phyloP scores from a whole-genome alignment of 2,113 vertebrate genomes.

The Pelvicachromis taeniatus region DNA sequence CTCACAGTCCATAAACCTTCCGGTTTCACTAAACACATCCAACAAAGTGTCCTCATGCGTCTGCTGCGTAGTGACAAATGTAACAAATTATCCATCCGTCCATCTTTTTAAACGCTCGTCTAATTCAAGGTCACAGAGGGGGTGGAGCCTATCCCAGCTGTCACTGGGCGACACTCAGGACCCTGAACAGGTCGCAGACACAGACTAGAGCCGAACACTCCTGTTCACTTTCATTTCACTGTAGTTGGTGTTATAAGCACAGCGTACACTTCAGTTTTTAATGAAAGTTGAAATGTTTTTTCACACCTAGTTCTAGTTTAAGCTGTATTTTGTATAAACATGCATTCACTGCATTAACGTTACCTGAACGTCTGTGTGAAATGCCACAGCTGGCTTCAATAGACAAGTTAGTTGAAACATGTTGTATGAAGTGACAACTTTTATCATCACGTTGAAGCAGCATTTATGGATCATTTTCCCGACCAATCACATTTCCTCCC shows the following conservation, averaged over 20 bases:
- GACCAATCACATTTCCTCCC: not conserved
- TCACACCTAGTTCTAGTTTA: rapidly evolving
- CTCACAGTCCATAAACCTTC: not conserved
- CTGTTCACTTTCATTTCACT: not conserved
- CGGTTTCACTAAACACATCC: not conserved
- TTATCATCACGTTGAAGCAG: not conserved
- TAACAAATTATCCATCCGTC: not conserved
- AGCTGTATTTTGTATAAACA: not conserved
- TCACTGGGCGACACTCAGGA: not conserved
- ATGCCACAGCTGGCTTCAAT: not conserved
- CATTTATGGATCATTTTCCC: rapidly evolving
- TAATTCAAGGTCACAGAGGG: rapidly evolving
- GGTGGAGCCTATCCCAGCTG: not conserved
- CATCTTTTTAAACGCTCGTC: not conserved
- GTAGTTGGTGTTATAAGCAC: not conserved
- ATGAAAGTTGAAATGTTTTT: not conserved
- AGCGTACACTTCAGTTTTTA: not conserved
- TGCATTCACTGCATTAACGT: not conserved
- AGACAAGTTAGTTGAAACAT: rapidly evolving
- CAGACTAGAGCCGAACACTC: not conserved
- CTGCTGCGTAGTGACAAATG: not conserved
- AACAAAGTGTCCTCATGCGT: not conserved
- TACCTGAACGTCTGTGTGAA: not conserved
- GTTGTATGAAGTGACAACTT: not conserved
- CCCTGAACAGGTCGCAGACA: rapidly evolving